Base-by-base conservation (phyloP, 2,797 vertebrate genomes). In the Alosa sapidissima region DNA sequence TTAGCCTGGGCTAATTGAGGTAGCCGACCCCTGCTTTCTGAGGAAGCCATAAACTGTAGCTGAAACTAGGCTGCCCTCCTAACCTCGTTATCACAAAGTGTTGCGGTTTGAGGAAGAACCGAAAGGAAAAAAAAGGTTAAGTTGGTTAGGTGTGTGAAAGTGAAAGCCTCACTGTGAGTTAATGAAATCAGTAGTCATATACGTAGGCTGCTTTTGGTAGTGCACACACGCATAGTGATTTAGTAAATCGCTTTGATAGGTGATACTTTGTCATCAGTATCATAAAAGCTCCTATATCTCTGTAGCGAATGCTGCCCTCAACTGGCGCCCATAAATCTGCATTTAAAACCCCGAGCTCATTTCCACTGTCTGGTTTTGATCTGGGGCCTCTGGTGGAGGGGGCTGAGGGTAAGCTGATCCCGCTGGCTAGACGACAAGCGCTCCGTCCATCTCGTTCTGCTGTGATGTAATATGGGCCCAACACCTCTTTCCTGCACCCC, bases 391-490 rank as follows among this genome's bases (percentile, higher is more conserved):
- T 24, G 36, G 72, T n/a, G 36, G 72, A 21, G 72, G 36, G 68
- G 68, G 68, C 6, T 41, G 33, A 16, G 33, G 19, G 72, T 5
- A 78, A 78, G 36, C 72, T 78, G 72, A 78, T 78, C 72, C 41
- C 5, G 1, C 72, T 16, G 33, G 68, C 33, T 78, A 21, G 72
- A 78, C 41, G 36, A 21, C 8, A 47, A 45, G 41, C 8, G 19
- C 72, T 45, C 7, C 41, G 36, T 14, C 68, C 68, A 10, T 36
- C 68, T 5, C 36, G 33, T 41, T 36, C 68, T 13, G 14, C 68
- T 45, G 36, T 78, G 72, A 78, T 78, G 72, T 78, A 78, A 78
- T 78, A 47, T 41, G 45, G 72, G 36, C 65, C 65, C 28, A 5
- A 28, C 65, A 10, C 8, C 65, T 2, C 65, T 7, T 3, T 41